These are phyloP conservation scores for Tiaroga cobitis DNA, from an alignment of 2,797 vertebrate genomes.

Conservation along the genomic window DNA sequence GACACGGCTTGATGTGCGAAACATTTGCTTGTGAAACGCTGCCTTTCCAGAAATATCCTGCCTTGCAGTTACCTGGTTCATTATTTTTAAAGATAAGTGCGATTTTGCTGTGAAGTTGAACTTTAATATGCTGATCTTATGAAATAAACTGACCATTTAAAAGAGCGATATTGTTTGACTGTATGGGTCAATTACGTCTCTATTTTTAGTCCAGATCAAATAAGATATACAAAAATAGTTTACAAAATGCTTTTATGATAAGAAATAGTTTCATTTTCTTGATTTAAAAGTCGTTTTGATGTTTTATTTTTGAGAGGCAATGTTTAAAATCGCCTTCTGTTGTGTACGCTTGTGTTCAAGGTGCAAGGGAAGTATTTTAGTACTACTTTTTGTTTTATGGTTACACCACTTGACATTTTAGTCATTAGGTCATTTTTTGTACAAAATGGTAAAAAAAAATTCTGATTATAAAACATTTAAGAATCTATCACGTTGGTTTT, in stretches of 20 bases:
- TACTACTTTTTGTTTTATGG: neutral
- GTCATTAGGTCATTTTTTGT: neutral
- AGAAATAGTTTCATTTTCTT: neutral
- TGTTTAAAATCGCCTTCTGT: neutral
- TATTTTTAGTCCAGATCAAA: neutral
- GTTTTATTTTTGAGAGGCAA: neutral
- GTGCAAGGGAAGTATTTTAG: neutral
- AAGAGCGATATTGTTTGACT: neutral
- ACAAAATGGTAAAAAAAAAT: neutral
- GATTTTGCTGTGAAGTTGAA: neutral
- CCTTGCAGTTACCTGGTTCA: neutral
- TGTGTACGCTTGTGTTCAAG: neutral
- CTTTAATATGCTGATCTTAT: neutral
- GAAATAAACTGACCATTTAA: neutral
- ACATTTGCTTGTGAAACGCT: constrained; percentile 23
- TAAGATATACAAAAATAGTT: neutral
- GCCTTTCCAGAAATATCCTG: constrained; percentile 12
- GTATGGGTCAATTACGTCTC: neutral
- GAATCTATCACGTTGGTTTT: no score
- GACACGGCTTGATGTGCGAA: neutral
- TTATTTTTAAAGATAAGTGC: neutral
- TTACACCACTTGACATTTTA: neutral
- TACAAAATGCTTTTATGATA: neutral
- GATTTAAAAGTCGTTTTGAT: neutral
- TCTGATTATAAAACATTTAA: neutral